Evolutionary conservation across 2,113 vertebrate species (phyloP).

Genomic region (Erythrocebus patas): DNA sequence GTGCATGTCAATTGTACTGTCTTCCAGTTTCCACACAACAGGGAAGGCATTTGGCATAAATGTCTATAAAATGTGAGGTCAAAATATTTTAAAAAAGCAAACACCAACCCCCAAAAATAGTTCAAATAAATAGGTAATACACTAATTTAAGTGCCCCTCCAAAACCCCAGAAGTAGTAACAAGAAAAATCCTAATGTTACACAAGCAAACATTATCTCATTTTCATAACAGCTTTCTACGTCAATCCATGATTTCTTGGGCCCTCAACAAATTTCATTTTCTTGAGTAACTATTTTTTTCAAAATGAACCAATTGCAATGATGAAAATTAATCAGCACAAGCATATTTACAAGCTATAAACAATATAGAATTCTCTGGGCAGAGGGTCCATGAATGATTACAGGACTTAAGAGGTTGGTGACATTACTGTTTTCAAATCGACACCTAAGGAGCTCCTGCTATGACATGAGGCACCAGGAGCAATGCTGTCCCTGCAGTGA

Average conservation of each 20-base stretch:
- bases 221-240: neutral
- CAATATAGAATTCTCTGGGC: neutral
- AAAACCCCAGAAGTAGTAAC: neutral
- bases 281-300: neutral
- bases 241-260: neutral
- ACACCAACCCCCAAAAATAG: neutral
- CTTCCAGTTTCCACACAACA: neutral
- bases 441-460: neutral
- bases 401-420: neutral
- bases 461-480: neutral
- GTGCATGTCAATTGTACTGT: neutral
- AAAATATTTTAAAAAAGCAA: neutral
- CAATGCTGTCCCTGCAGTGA: neutral
- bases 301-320: neutral
- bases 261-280: conserved; percentile 2
- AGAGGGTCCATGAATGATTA: neutral
- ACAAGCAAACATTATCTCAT: neutral
- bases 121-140: neutral
- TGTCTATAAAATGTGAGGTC: neutral
- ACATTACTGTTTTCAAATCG: neutral
- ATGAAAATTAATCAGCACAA: conserved; percentile 26
- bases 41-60: neutral
- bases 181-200: neutral
- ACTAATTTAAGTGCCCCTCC: neutral
- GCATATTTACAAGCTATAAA: neutral